Conservation (phyloP, 1,140 invertebrate species). For the Drosophila persimilis region DNA sequence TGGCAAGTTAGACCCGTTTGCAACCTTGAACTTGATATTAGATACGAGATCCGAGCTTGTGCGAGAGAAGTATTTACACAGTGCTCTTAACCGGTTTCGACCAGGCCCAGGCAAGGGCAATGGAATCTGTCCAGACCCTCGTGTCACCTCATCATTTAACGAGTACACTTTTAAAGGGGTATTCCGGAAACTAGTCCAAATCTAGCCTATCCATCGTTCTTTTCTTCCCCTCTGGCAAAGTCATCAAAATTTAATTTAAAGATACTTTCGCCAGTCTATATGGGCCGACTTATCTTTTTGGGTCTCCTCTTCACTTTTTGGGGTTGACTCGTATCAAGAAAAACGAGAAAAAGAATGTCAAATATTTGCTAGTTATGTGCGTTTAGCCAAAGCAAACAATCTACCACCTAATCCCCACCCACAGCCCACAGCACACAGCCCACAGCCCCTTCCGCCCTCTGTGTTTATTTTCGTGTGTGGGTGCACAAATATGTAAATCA, state of each 20-base stretch:
- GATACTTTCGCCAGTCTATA: conserved; percentile 50
- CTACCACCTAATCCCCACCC: conserved; percentile 40
- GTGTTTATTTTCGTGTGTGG: conserved; percentile 39
- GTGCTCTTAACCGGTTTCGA: conserved; percentile 61
- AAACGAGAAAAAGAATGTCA: conserved; percentile 44
- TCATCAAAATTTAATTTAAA: conserved; percentile 74
- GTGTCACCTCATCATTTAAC: conserved; percentile 4
- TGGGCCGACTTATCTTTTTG: conserved; percentile 39
- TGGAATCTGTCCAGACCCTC: conserved; percentile 44
- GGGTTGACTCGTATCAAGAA: conserved; percentile 55
- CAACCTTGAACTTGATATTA: conserved; percentile 80
- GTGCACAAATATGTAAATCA: conserved; percentile 74
- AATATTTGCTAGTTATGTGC: conserved; percentile 74
- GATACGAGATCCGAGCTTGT: conserved; percentile 50
- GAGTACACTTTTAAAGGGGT: conserved; percentile 14
- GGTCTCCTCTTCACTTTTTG: conserved; percentile 10
- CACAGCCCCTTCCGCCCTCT: conserved; percentile 3
- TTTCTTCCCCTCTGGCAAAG: conserved; percentile 25
- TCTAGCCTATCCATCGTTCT: conserved; percentile 2
- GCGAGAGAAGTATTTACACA: conserved; percentile 34
- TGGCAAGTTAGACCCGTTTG: conserved; percentile 64
- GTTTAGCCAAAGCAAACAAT: conserved; percentile 69
- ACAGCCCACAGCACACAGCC: not conserved
- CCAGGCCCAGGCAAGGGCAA: conserved; percentile 41
- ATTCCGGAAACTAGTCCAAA: not conserved